Base-by-base conservation (phyloP, 2,888 invertebrate species). In the Orthosia cruda region DNA sequence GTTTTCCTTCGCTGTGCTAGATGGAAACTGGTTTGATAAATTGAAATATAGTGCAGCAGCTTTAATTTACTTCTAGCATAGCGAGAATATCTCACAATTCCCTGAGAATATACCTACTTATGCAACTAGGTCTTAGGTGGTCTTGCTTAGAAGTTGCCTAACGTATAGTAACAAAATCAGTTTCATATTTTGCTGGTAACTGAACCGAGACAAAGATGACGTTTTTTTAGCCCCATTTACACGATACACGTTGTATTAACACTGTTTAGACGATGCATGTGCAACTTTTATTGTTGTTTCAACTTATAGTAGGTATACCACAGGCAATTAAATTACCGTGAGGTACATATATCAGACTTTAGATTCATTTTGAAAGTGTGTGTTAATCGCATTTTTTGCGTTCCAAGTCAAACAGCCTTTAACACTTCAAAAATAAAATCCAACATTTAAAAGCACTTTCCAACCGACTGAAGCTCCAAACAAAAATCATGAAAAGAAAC, bases 401-500 rank as follows among this genome's bases (percentile, higher is more conserved):
- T 47, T 49, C 2, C 0, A 18, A 47, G 5, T n/a, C 23, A 54
- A 18, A 26, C 12, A 18, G 13, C 40, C 1, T 26, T 52, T 2
- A 50, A 50, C 32, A 61, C 13, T 1, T 47, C 45, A 54, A 47
- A 1, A 32, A 62, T 3, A n/a, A 20, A 73, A 32, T 23, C 20
- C 13, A n/a, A 59, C 9, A 55, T 69, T 77, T 71, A 61, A 63
- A 74, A 80, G n/a, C 59, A 15, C 49, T 75, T 73, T 32, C 7
- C 32, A 74, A 49, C 61, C 47, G 52, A 71, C 71, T 74, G 63
- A 77, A 85, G 15, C 15, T 26, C 81, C 40, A 9, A 45, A 62
- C 64, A 73, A 90, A 92, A 89, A 85, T 65, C 54, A 58, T 70
- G 81, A 86, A 87, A 88, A 91, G 78, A 86, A 87, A 84, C 84